phyloP scores from a whole-genome alignment of 1,140 invertebrate species.

The Cyclargus thomasi region DNA sequence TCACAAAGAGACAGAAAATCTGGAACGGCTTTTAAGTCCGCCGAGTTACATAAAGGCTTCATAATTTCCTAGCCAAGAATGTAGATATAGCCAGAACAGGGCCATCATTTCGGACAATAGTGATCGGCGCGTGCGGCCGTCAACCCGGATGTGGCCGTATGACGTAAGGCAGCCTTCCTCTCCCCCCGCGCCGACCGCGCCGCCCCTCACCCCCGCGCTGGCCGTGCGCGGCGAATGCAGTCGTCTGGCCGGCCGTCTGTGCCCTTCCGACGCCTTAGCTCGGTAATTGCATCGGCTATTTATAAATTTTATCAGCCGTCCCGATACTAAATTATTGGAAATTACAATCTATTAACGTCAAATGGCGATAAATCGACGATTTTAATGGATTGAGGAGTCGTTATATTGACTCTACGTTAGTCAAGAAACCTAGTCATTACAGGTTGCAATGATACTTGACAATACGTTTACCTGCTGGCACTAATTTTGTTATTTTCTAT shows the following conservation, averaged over 20 bases:
- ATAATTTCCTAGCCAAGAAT: not conserved
- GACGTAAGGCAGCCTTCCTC: conserved; percentile 61
- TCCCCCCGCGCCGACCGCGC: conserved; percentile 28
- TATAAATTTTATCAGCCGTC: not conserved
- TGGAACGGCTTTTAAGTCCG: too few species aligned
- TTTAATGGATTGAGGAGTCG: not conserved
- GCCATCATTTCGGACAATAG: conserved; percentile 22
- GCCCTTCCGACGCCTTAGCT: conserved; percentile 25
- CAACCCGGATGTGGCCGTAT: conserved; percentile 64
- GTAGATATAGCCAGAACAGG: not conserved
- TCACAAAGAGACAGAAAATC: too few species aligned
- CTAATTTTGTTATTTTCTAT: too few species aligned
- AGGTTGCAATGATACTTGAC: too few species aligned
- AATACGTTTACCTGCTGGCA: too few species aligned
- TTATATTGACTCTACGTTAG: too few species aligned
- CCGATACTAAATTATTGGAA: not conserved
- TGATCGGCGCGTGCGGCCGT: conserved; percentile 55
- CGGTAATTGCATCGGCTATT: not conserved
- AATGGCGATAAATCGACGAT: not conserved
- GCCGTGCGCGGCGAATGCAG: conserved; percentile 33
- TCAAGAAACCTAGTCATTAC: too few species aligned
- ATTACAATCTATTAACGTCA: not conserved
- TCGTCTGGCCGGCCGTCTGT: conserved; percentile 61
- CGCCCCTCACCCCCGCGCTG: conserved; percentile 30
- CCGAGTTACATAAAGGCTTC: not conserved